Evolutionary conservation across 2,888 invertebrate species (phyloP).

Genomic region (Phrixothrix hirtus): DNA sequence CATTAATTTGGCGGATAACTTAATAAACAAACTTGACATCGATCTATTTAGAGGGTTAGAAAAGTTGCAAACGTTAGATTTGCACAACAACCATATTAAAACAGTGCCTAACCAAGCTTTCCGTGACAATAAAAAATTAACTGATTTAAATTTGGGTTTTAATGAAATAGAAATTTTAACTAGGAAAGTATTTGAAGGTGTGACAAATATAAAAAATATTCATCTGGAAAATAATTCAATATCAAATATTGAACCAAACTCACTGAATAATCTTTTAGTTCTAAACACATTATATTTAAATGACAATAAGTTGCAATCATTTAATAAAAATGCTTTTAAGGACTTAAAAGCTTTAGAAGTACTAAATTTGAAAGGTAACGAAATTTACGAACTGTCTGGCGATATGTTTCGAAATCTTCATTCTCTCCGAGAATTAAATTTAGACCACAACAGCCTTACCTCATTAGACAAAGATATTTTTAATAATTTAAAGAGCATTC

Average conservation of each 20-base stretch:
- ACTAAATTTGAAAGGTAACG: background rate
- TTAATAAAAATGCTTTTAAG: background rate
- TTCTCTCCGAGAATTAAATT: background rate
- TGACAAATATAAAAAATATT: background rate
- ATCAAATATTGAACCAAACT: constrained; percentile 5
- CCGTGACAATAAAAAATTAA: background rate
- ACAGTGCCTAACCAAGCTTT: constrained; percentile 2
- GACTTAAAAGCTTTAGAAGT: background rate
- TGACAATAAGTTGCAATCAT: background rate
- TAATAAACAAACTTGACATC: background rate
- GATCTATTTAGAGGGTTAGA: background rate
- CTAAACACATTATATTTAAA: background rate
- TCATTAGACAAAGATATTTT: background rate
- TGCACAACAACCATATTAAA: too few relatives aligned
- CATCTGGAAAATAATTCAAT: background rate
- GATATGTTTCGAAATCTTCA: constrained; percentile 1
- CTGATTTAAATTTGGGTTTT: background rate
- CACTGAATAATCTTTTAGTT: background rate
- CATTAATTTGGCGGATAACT: constrained; percentile 2
- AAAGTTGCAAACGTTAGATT: background rate
- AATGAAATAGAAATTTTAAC: constrained; percentile 4
- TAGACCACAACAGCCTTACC: constrained; percentile 1
- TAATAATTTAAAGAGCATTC: background rate
- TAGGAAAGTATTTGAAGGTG: background rate
- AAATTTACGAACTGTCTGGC: background rate